Conservation (phyloP, 2,113 vertebrate species). For the Fulica atra region DNA sequence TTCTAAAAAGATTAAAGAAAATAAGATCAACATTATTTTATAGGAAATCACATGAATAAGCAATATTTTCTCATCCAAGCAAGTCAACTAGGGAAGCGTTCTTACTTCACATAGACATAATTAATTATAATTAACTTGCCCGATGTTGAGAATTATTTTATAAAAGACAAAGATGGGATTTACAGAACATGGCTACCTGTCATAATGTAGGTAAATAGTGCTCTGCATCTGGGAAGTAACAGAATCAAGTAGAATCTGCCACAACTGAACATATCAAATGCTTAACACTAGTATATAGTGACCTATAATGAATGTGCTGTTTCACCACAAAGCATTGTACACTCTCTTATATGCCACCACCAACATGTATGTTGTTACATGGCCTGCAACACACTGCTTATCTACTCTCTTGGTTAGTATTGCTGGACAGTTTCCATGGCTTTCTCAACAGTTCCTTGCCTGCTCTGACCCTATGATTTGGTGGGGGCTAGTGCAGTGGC, state of each 20-base stretch:
- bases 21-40: not conserved
- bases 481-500: not conserved
- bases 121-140: not conserved
- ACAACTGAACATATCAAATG: not conserved
- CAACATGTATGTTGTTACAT: not conserved
- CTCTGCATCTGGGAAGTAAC: not conserved
- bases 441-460: not conserved
- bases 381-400: not conserved
- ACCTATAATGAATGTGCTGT: no score
- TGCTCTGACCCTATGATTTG: not conserved
- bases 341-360: not conserved
- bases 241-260: not conserved
- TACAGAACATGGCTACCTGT: not conserved
- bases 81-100: not conserved
- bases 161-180: not conserved
- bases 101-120: not conserved
- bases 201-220: not conserved
- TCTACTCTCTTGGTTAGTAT: no score
- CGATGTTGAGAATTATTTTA: not conserved
- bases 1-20: not conserved
- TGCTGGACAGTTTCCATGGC: not conserved
- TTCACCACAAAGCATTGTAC: not conserved
- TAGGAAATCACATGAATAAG: not conserved
- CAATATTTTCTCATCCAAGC: not conserved
- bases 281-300: accelerated